Base-by-base conservation (phyloP, 2,797 vertebrate genomes). In the Muscicapa striata region DNA sequence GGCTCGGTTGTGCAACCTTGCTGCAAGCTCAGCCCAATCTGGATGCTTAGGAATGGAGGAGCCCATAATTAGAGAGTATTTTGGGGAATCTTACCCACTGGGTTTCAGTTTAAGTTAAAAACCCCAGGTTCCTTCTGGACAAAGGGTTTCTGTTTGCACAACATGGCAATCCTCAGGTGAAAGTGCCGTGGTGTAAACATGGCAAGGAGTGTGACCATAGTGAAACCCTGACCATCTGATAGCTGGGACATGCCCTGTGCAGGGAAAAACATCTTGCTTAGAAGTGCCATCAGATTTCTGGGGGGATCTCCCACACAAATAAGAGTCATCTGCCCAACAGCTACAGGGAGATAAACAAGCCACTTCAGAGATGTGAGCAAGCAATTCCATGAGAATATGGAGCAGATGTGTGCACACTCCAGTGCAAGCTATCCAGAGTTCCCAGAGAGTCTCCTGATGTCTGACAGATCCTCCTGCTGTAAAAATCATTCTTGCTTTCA, bases 181-280 rank as follows among this genome's bases (percentile, higher is more conserved):
- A 69, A 90, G 86, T 17, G 30, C 67, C 0, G 9, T 6, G 34
- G 66, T 75, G 66, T 59, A 78, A 92, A 81, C 46, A 41, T 4
- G 38, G 83, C 70, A 30, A 63, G 43, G 57, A 70, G 30, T 0
- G 1, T 84, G 72, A 32, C 89, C 55, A 9, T 1, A 11, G 15
- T 78, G 76, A 74, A 90, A 96, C 78, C 77, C 29, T 58, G 83
- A 73, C 87, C 67, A 38, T 88, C 91, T 87, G 91, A 86, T 93
- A 93, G 16, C 41, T 45, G 48, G 57, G 82, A 72, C 23, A 0
- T 86, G 62, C 73, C 90, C 54, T 52, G 51, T 34, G 61, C 68
- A 75, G 43, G 49, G 29, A 72, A 80, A 63, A 38, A 0, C 12
- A 43, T 62, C 87, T 58, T 62, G 34, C 62, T 84, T 68, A 45